These are phyloP conservation scores for Branchinecta lindahli DNA, from an alignment of 1,140 invertebrate species.

Conservation along the genomic window DNA sequence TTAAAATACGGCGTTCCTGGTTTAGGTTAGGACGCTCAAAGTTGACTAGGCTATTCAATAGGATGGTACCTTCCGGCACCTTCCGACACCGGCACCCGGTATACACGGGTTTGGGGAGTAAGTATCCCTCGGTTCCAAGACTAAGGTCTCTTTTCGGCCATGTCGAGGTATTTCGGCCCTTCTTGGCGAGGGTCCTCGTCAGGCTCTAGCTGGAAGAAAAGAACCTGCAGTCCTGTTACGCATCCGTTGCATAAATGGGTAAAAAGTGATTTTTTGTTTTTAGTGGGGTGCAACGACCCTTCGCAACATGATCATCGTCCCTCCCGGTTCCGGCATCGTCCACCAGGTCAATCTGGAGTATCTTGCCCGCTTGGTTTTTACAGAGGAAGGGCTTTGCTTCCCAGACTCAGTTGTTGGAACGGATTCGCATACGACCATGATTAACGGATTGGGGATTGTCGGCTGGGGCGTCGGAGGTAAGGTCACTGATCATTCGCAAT, in stretches of 20 bases:
- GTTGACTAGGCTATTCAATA: too few relatives aligned
- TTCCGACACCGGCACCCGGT: too few relatives aligned
- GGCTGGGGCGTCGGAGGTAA: conserved; percentile 44
- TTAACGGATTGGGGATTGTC: conserved; percentile 66
- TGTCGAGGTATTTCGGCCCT: too few relatives aligned
- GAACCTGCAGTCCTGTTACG: too few relatives aligned
- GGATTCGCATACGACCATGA: conserved; percentile 98
- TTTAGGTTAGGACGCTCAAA: too few relatives aligned
- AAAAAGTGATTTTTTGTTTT: not conserved
- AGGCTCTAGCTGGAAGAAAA: too few relatives aligned
- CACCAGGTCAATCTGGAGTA: conserved; percentile 98
- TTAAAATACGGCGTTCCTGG: not conserved
- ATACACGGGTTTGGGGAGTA: too few relatives aligned
- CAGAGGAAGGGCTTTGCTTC: conserved; percentile 49
- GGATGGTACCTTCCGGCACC: too few relatives aligned
- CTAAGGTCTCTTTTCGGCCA: too few relatives aligned
- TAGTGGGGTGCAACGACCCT: conserved; percentile 92
- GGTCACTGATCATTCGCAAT: conserved; percentile 18
- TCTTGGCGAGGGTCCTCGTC: too few relatives aligned
- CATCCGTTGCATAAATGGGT: too few relatives aligned
- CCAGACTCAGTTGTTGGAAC: conserved; percentile 97
- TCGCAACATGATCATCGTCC: conserved; percentile 91
- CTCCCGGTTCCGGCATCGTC: conserved; percentile 93
- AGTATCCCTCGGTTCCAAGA: too few relatives aligned
- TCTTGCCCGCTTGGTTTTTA: conserved; percentile 85